Evolutionary conservation across 2,888 invertebrate genomes (phyloP).

Genomic region (Mesodorylaimus sp.): DNA sequence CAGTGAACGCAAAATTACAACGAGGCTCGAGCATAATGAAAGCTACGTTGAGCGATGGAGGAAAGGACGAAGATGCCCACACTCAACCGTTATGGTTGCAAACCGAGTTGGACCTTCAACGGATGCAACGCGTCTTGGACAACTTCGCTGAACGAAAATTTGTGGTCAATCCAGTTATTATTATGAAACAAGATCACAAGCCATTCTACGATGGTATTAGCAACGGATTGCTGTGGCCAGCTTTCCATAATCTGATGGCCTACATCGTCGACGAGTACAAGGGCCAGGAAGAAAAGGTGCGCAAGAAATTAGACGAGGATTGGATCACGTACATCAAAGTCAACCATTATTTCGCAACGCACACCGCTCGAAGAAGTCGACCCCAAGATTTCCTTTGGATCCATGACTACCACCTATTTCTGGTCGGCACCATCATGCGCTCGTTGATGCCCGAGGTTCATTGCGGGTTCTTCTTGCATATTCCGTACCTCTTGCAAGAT

Average conservation of each 20-base stretch:
- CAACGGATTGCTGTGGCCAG: conserved; percentile 29
- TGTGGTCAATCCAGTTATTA: conserved; percentile 10
- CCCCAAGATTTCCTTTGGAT: conserved; percentile 62
- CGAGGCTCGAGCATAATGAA: background rate
- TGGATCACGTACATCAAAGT: conserved; percentile 20
- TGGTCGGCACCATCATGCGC: conserved; percentile 73
- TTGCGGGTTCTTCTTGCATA: conserved; percentile 76
- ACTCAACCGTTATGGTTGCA: conserved; percentile 2
- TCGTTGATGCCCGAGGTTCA: conserved; percentile 36
- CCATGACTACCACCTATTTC: conserved; percentile 81
- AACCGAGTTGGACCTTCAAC: conserved; percentile 7
- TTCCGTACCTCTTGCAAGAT: conserved; percentile 85
- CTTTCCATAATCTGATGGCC: conserved; percentile 28
- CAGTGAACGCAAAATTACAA: background rate
- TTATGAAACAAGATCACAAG: conserved; percentile 9
- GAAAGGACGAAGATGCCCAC: background rate
- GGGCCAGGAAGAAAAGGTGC: conserved; percentile 80
- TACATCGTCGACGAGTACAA: conserved; percentile 27
- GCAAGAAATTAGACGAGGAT: conserved; percentile 49
- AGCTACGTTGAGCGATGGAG: background rate
- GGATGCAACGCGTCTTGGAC: conserved; percentile 3
- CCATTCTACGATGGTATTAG: conserved; percentile 10
- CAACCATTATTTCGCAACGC: conserved; percentile 29
- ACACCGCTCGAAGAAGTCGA: conserved; percentile 26
- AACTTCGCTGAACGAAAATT: conserved; percentile 10